Percentiles rank a stretch among this genome's conserved stretches.
phyloP scores from a whole-genome alignment of 2,797 vertebrate genomes.

The Etheostoma perlongum region DNA sequence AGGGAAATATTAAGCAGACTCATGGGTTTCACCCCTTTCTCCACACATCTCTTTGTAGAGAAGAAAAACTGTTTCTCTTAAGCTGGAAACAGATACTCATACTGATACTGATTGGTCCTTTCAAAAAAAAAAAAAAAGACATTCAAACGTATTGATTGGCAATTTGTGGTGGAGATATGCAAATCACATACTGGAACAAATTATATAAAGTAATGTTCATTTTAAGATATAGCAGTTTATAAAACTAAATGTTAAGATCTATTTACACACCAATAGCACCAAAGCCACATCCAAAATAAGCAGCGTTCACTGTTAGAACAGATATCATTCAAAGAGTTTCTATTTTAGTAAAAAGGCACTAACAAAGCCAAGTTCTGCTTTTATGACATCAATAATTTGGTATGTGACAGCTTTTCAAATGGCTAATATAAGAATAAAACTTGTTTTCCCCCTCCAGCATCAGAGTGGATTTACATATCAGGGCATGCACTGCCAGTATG shows the following conservation, averaged over 20 bases:
- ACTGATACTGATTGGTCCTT: background rate
- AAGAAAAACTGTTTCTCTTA: background rate
- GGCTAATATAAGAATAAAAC: slow-evolving; percentile 53
- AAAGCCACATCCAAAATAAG: slow-evolving; percentile 15
- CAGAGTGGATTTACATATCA: slow-evolving; percentile 40
- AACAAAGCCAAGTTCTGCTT: slow-evolving; percentile 33
- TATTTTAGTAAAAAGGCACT: slow-evolving; percentile 47
- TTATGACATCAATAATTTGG: slow-evolving; percentile 23
- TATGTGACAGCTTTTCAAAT: slow-evolving; percentile 31
- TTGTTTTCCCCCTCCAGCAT: background rate
- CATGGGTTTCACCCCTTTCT: background rate
- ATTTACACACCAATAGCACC: slow-evolving; percentile 1
- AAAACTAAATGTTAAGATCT: background rate
- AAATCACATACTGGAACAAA: slow-evolving; percentile 1
- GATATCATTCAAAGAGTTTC: slow-evolving; percentile 26
- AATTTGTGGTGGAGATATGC: background rate
- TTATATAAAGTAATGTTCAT: background rate
- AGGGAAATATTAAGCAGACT: slow-evolving; percentile 17
- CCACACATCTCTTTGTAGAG: background rate
- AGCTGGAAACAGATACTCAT: background rate
- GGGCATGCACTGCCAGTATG: background rate
- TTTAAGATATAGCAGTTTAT: background rate
- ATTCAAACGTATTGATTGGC: background rate
- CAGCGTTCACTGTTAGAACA: background rate
- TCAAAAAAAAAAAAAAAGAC: background rate